These are phyloP conservation scores for Sminthurides aquaticus DNA, from an alignment of 2,888 invertebrate species.

Conservation along the genomic window DNA sequence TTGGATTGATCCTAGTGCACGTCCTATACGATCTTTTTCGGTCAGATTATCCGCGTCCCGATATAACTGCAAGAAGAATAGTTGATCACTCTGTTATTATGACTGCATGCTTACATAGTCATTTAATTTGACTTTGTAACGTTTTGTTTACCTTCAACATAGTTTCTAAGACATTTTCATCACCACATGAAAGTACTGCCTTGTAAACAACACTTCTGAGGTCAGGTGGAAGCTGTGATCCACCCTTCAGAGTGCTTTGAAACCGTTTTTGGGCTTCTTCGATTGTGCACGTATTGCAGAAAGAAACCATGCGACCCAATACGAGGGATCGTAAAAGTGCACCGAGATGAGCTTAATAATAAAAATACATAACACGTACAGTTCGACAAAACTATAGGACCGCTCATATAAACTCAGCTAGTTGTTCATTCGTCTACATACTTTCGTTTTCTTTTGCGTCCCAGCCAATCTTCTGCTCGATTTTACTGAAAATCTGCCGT, in stretches of 20 bases:
- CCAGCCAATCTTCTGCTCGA: slow-evolving; percentile 32
- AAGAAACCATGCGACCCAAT: slow-evolving; percentile 28
- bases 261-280: slow-evolving; percentile 26
- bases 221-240: slow-evolving; percentile 26
- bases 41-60: slow-evolving; percentile 66
- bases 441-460: slow-evolving; percentile 24
- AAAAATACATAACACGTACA: neutral
- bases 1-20: slow-evolving; percentile 71
- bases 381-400: too few species aligned
- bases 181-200: slow-evolving; percentile 26
- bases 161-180: slow-evolving; percentile 24
- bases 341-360: slow-evolving; percentile 18
- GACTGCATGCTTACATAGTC: too few species aligned
- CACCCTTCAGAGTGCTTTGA: slow-evolving; percentile 20
- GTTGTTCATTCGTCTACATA: slow-evolving; percentile 4
- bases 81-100: neutral
- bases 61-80: neutral
- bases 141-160: slow-evolving; percentile 29
- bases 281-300: slow-evolving; percentile 16
- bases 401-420: neutral
- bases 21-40: slow-evolving; percentile 83
- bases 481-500: slow-evolving; percentile 23
- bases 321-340: slow-evolving; percentile 26
- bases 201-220: slow-evolving; percentile 28
- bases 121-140: too few species aligned